Evolutionary conservation across 1,140 invertebrate genomes (phyloP), one percentile per base, ranked within the genome.

Genomic region (Mycetomoellerius zeteki): DNA sequence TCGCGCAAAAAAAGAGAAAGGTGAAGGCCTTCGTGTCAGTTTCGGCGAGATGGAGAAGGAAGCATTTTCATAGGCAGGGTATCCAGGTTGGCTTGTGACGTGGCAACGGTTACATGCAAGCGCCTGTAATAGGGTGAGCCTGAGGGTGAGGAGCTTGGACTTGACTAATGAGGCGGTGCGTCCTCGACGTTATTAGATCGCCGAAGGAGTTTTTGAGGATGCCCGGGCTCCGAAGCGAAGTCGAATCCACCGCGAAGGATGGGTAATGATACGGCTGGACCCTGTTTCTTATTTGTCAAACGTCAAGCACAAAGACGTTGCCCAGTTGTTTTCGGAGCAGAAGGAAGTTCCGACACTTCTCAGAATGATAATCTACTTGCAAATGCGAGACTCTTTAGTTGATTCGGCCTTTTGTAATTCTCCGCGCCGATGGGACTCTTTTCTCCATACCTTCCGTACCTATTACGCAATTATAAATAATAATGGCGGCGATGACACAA

Each of bases 211-310:
- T 95, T 95, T 95, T 94, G 91, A 95, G 93, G 91, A 93, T 94
- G 90, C 92, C 92, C 90, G 90, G 82, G 85, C 89, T 91, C 91
- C 88, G 92, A 89, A 84, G 89, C 89, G 76, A 76, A 89, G 91
- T 91, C 91, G 92, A 93, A 93, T 93, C 90, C 89, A 92, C 93
- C 91, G 92, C 93, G 93, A 93, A 94, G 94, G 94, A 94, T 95
- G 93, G 94, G 94, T 95, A 95, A 95, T 95, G 94, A 95, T 95
- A 95, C 93, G 94, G 90, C 94, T 94, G 94, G 93, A 93, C 93
- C 93, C 93, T 93, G 93, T 94, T 95, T 95, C 95, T 95, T 95
- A 95, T 95, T 95, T 95, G 94, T 95, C 95, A 95, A 95, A 95
- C 94, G 95, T 95, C 95, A 95, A 89, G 87, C 80, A 88, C 92